These are phyloP conservation scores for Chiridota heheva DNA, from an alignment of 35 echinoderm and acorn worm genomes.

Conservation along the genomic window DNA sequence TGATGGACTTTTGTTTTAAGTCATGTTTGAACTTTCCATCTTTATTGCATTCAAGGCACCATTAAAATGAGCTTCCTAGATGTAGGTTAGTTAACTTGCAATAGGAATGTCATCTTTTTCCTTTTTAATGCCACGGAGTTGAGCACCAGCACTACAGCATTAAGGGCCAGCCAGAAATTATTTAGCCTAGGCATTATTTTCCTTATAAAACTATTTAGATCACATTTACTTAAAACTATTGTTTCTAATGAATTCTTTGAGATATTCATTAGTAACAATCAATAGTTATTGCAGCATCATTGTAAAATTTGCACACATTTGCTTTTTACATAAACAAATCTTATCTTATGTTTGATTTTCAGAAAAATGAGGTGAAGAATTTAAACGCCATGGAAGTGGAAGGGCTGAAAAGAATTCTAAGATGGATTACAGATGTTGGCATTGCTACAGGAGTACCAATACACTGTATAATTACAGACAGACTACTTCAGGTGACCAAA, in stretches of 20 bases:
- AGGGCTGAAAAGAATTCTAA: background rate
- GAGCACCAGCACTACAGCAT: no score
- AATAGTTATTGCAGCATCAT: background rate
- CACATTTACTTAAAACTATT: background rate
- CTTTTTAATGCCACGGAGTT: background rate
- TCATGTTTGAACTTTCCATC: no score
- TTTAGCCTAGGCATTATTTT: background rate
- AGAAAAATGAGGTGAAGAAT: no score
- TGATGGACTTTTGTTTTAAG: no score
- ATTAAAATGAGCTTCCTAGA: no score
- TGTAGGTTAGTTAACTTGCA: no score
- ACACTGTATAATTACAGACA: constrained; percentile 27
- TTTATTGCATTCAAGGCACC: no score
- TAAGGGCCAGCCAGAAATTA: no score
- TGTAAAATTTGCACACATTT: background rate
- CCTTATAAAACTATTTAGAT: background rate
- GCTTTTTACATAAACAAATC: background rate
- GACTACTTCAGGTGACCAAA: constrained; percentile 47
- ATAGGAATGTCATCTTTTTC: no score
- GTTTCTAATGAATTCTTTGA: background rate
- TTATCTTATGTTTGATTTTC: background rate
- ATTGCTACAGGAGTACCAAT: background rate
- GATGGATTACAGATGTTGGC: background rate
- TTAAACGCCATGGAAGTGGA: no score
- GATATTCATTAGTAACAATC: background rate